Base-by-base conservation (phyloP, 2,888 invertebrate species). In the Aphodius sticticus region DNA sequence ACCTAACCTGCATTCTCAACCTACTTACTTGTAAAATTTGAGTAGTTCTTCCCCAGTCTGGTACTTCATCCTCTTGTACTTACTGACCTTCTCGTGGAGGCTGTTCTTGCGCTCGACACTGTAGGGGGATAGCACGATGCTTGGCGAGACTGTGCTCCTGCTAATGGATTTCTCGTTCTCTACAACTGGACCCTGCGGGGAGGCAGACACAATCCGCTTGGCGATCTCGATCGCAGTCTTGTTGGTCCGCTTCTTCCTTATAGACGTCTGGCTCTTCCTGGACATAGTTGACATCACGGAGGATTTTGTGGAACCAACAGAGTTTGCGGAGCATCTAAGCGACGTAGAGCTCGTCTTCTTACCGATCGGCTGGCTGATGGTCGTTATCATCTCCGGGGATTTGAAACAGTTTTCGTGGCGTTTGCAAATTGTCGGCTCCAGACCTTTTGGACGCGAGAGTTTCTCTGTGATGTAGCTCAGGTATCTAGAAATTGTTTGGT, bases 381-480 rank as follows among this genome's bases (percentile, higher is more conserved):
- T 12, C 38, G 37, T 69, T 16, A 35, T 14, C 69, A 12, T 15
- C 16, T 36, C 69, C 72, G 77, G 74, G 12, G 77, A 53, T 70
- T 78, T 80, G 72, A 80, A 80, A 36, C 80, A 80, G 70, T 80
- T 80, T 53, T 76, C 80, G 71, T 80, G 80, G 15, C 80, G 80
- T 76, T 76, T 80, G 53, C 53, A 53, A 9, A 53, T 53, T 12
- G 53, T 53, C 53, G 53, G 53, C 53, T 53, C 53, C 53, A 2
- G 53, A 53, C 53, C 53, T 53, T 53, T 53, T 53, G 53, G 53
- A 53, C 53, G 53, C 53, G 53, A 53, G 9, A 53, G 53, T 53
- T 53, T 53, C 53, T 53, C 53, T 53, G 53, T 53, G 53, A 53
- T 53, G 12, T 53, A 53, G 53, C 53, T 53, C 53, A 53, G 53